Evolutionary conservation across 2,888 invertebrate genomes (phyloP).

Genomic region (Baronia brevicornis): DNA sequence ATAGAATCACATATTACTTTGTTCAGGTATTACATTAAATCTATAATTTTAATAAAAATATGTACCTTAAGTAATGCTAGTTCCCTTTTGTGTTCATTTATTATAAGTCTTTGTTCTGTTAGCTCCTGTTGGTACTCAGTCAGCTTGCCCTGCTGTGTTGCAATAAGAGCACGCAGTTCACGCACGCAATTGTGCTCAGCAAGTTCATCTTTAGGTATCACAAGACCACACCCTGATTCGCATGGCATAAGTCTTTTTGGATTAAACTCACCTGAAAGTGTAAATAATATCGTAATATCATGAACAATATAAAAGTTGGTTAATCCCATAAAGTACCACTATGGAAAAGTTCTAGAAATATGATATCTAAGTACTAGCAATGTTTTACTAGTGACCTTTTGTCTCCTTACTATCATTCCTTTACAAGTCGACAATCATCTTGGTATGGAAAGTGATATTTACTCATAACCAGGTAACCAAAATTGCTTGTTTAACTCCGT

Average conservation of each 20-base stretch:
- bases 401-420: too few species aligned
- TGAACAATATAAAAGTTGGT: not conserved
- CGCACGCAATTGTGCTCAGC: constrained; percentile 96
- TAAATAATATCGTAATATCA: not conserved
- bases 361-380: not conserved
- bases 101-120: constrained; percentile 88
- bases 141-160: constrained; percentile 90
- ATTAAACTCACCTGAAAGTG: constrained; percentile 78
- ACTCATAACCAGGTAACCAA: too few species aligned
- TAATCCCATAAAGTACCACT: not conserved
- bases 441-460: too few species aligned
- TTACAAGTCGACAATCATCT: too few species aligned
- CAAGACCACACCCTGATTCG: constrained; percentile 94
- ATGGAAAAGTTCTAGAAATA: not conserved
- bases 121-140: constrained; percentile 91
- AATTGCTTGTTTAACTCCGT: too few species aligned
- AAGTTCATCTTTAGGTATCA: constrained; percentile 95
- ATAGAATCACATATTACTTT: too few species aligned
- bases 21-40: too few species aligned
- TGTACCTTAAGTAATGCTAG: constrained; percentile 88
- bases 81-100: constrained; percentile 93
- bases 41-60: constrained; percentile 1
- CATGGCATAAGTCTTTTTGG: constrained; percentile 95
- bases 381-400: too few species aligned
- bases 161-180: constrained; percentile 88